phyloP scores from a whole-genome alignment of 2,797 vertebrate species.

The Pangasius macronema region DNA sequence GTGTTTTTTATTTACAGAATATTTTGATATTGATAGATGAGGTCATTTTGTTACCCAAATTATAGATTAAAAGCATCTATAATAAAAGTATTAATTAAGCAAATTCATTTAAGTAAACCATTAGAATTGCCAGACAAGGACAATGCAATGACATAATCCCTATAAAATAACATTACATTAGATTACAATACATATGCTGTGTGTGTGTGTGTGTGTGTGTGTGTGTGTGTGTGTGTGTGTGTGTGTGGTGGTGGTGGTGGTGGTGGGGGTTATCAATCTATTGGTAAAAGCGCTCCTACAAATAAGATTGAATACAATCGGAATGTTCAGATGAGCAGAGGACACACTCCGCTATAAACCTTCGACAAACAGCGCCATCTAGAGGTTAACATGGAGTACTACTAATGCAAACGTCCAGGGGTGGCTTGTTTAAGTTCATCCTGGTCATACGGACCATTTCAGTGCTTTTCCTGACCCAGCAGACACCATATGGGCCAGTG shows the following conservation, averaged over 20 bases:
- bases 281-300: neutral
- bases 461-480: neutral
- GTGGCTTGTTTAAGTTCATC: neutral
- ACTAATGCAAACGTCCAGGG: neutral
- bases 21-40: neutral
- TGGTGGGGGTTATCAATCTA: too few species aligned
- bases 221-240: too few species aligned
- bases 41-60: neutral
- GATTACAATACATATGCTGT: neutral
- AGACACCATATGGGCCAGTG: neutral
- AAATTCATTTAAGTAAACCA: neutral
- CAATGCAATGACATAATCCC: neutral
- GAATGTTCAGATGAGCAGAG: neutral
- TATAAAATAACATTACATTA: neutral
- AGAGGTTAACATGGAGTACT: constrained; percentile 18
- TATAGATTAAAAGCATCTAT: neutral
- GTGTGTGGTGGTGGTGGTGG: too few species aligned
- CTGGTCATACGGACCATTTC: neutral
- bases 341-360: neutral
- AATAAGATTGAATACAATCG: neutral
- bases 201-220: too few species aligned
- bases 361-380: constrained; percentile 15
- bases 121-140: neutral
- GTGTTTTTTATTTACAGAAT: neutral
- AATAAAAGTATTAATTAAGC: too few species aligned